Base-by-base conservation (phyloP, 1,140 invertebrate genomes). In the Cepaea nemoralis region DNA sequence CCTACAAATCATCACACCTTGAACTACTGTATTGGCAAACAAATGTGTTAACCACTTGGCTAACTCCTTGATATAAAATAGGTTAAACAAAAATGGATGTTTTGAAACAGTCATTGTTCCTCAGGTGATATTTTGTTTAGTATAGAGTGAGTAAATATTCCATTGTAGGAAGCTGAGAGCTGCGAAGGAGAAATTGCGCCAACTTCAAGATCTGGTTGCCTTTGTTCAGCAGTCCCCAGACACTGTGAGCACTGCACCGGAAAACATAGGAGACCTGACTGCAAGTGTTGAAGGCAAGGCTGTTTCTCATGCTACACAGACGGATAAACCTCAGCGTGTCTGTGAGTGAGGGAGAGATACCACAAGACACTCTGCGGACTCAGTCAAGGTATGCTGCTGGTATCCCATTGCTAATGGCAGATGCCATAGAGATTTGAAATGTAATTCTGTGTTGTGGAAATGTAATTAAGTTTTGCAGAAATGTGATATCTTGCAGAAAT, bases 161-260 rank as follows among this genome's bases (percentile, higher is more conserved):
- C 50, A 3, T 55, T 63, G 10, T 66, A 90, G 90, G 59, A 89
- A 90, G 83, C 76, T 91, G 59, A 87, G 89, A 74, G 87, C 86
- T 76, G 90, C 91, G 22, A 90, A 90, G 76, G 89, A 91, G 67
- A 90, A 90, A 78, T 82, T 91, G 45, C 86, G 87, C 55, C 86
- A 87, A 67, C 84, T 91, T 22, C 90, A 91, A 83, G 86, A 87
- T 45, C 83, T 91, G 48, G 89, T 91, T 22, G 85, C 87, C 1
- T 86, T 87, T 82, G 88, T 90, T 22, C 90, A 91, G 78, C 85
- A 87, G 31, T 85, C 85, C 6, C 88, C 90, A 19, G 87, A 88
- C 14, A 81, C 83, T 40, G 83, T 84, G 3, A 69, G 84, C 27
- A 83, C 81, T 10, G 81, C 88, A 14, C 87, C 87, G 1, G 85